Base-by-base conservation (phyloP, 2,888 invertebrate species). In the Biston betularia region DNA sequence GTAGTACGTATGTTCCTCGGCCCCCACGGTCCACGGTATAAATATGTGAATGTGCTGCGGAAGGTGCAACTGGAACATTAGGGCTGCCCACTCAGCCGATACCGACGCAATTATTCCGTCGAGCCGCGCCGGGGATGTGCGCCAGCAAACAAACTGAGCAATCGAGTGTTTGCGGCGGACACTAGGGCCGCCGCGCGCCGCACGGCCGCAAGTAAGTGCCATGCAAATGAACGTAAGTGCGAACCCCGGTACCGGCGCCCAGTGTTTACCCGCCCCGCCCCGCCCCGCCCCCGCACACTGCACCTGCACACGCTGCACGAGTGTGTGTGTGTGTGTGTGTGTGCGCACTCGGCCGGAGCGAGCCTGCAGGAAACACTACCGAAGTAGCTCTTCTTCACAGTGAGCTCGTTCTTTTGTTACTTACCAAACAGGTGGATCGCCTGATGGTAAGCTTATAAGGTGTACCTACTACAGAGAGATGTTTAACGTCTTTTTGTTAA, bases 211-310 rank as follows among this genome's bases (percentile, higher is more conserved):
- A 58, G 49, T 49, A 54, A 54, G 65, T 46, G 56, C 24, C 50
- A 56, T 65, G 65, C 60, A 65, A 65, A 65, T 65, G 65, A 56
- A 52, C 49, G 56, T 50, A 33, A 65, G 65, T 56, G 65, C 65
- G 49, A 40, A 61, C 34, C 60, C 24, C 56, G 45, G 60, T 65
- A 56, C 6, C 45, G 45, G 46, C 1, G 15, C 44, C 12, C 9
- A 56, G 59, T 54, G 50, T 15, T 56, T 50, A 56, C 56, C 56
- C 56, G 24, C 38, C 38, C 8, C 9, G 2, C 38, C 9, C 38
- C 8, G 3, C 38, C 38, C 1, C 6, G 42, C 8, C 54, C 54
- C 40, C 12, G 38, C 52, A 10, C 53, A 15, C 53, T 53, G 66
- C 73, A 69, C 57, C 65, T 3, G 15, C n/a, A n/a, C n/a, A n/a